Base-by-base conservation (phyloP, 2,888 invertebrate species). In the Lymantria dispar region DNA sequence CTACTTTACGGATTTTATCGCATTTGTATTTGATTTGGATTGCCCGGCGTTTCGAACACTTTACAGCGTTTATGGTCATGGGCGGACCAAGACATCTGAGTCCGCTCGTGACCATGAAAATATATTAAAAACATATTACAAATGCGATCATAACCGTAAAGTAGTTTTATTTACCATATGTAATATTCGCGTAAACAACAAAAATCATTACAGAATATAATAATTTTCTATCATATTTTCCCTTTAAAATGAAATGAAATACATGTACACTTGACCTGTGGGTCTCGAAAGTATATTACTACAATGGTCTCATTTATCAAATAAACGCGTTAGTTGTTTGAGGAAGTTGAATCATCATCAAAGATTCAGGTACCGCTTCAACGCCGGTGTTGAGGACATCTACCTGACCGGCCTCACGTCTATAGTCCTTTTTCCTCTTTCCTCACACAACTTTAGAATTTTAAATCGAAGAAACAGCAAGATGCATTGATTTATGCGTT, bases 341-440 rank as follows among this genome's bases (percentile, higher is more conserved):
- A 76, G 80, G 76, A 78, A 77, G 68, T 61, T 48, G 57, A 66
- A 77, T 54, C 51, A 70, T 78, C 71, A 80, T 84, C 78, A 80
- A 64, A 79, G 62, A 81, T 80, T 78, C 80, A 68, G 56, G 63
- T 54, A 52, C 60, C 58, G 40, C 15, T 15, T 40, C 22, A 11
- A 40, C 40, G 51, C 58, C 65, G 45, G 45, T 45, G 33, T 50
- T 64, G 74, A 80, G 80, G 79, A 68, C 78, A 69, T 65, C 58
- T 60, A 53, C 57, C 50, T 49, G 58, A 50, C 58, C 63, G 64
- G 60, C 73, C 72, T 68, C 61, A 66, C 62, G 50, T 57, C 48
- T 47, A n/a, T 47, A 12, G 42, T 31, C 58, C n/a, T 22, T 80
- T 84, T 80, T 87, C 87, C 88, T 86, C 69, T 74, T 81, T 82